phyloP scores from a whole-genome alignment of 2,113 vertebrate species.

The Mustela nigripes region DNA sequence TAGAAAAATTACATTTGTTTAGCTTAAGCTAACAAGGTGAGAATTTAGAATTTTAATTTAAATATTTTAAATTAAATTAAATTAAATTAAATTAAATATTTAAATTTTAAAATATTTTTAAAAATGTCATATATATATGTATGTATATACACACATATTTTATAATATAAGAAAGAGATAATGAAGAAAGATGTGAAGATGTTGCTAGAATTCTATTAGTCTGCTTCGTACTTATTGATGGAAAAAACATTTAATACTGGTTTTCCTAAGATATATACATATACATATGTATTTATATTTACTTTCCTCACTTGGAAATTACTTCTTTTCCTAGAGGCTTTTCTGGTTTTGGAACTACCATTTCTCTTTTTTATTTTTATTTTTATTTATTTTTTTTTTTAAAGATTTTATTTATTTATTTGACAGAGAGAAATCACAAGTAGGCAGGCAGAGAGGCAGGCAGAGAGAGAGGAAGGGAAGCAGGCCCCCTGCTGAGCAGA shows the following conservation, averaged over 20 bases:
- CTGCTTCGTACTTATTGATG: not conserved
- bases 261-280: not conserved
- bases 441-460: too few relatives aligned
- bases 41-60: constrained; percentile 29
- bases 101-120: constrained; percentile 45
- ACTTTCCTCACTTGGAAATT: not conserved
- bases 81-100: too few relatives aligned
- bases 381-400: too few relatives aligned
- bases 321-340: constrained; percentile 8
- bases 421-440: too few relatives aligned
- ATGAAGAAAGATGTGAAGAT: not conserved
- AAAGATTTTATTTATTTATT: too few relatives aligned
- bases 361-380: not conserved
- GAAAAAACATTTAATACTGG: not conserved
- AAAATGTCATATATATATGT: not conserved
- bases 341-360: not conserved
- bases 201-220: constrained; percentile 6
- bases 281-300: not conserved
- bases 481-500: too few relatives aligned
- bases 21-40: not conserved
- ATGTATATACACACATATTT: not conserved
- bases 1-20: constrained; percentile 29
- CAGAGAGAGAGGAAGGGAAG: too few relatives aligned
- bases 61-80: too few relatives aligned
- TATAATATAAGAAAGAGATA: not conserved